Percentiles rank a stretch among this genome's conserved stretches.
These are phyloP conservation scores for Heliconius himera DNA, from an alignment of 1,140 invertebrate genomes.

Conservation along the genomic window DNA sequence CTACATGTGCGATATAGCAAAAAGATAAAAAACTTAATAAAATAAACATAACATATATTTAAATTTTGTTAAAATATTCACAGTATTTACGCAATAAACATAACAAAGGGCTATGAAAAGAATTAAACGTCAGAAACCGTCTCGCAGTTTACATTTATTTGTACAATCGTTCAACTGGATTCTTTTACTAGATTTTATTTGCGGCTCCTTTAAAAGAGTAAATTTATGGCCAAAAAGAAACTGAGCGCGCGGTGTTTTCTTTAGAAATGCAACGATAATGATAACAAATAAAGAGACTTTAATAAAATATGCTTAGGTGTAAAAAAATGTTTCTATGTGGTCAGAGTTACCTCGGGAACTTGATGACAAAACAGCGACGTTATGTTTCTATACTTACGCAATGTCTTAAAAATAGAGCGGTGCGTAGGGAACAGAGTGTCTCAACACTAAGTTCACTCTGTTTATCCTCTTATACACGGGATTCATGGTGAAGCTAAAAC, in stretches of 20 bases:
- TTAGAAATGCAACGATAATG: neutral
- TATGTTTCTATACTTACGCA: neutral
- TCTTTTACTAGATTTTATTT: slow-evolving; percentile 3
- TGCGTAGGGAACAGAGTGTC: no score
- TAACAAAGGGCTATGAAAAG: neutral
- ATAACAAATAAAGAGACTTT: neutral
- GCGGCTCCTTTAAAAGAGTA: neutral
- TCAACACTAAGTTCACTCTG: no score
- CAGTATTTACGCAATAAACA: neutral
- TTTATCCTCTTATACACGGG: no score
- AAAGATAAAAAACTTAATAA: no score
- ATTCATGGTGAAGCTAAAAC: no score
- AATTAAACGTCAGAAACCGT: slow-evolving; percentile 7
- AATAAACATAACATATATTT: neutral
- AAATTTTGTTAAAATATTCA: neutral
- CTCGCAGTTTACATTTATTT: neutral
- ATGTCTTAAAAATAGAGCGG: no score
- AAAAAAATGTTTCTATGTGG: no score
- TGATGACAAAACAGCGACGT: no score
- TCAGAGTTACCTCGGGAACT: no score
- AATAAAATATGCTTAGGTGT: neutral
- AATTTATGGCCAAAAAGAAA: neutral
- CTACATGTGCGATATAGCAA: no score
- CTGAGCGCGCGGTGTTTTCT: neutral
- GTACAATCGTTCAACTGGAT: neutral